These are phyloP conservation scores for Zeugodacus cucurbitae DNA, from an alignment of 1,140 invertebrate genomes.

Conservation along the genomic window DNA sequence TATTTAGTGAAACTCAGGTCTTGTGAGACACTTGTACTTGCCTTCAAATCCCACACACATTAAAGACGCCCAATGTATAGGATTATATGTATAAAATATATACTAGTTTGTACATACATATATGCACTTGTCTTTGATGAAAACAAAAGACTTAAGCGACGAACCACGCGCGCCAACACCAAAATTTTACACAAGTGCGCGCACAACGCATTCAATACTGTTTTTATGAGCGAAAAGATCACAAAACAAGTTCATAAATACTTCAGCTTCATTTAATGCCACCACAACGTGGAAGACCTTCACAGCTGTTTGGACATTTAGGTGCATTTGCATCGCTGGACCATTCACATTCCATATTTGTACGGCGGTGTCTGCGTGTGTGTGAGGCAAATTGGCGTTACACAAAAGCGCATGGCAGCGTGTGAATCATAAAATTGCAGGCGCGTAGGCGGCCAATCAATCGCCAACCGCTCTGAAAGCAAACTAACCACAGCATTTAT, in stretches of 20 bases:
- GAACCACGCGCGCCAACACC: background rate
- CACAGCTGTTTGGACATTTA: slow-evolving; percentile 35
- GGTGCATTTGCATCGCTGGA: slow-evolving; percentile 29
- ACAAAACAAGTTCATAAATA: slow-evolving; percentile 28
- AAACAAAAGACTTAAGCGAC: slow-evolving; percentile 4
- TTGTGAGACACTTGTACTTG: too few relatives aligned
- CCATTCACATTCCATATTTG: slow-evolving; percentile 21
- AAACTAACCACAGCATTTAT: background rate
- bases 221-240: background rate
- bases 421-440: slow-evolving; percentile 7
- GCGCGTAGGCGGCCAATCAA: background rate
- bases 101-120: too few relatives aligned
- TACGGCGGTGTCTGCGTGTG: background rate
- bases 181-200: background rate
- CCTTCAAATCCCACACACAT: too few relatives aligned
- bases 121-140: background rate
- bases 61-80: too few relatives aligned
- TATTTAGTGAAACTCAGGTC: too few relatives aligned
- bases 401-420: background rate
- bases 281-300: slow-evolving; percentile 22
- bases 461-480: background rate
- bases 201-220: background rate
- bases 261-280: background rate
- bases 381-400: background rate
- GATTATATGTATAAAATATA: too few relatives aligned